These are phyloP conservation scores for Adelges cooleyi DNA, from an alignment of 1,140 invertebrate species.

Conservation along the genomic window DNA sequence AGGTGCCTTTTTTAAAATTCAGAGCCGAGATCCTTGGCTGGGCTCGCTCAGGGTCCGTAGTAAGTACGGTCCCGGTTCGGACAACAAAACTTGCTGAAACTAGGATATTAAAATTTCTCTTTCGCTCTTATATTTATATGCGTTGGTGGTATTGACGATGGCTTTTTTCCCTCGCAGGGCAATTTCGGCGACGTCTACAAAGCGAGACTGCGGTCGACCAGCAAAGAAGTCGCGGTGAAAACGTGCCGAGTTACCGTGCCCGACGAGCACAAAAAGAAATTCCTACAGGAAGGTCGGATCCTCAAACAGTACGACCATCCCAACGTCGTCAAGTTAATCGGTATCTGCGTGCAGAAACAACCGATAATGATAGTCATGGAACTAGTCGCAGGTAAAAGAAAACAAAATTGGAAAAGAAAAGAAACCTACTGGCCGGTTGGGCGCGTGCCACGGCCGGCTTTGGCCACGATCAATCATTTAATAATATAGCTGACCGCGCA, in stretches of 20 bases:
- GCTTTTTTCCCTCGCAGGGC: constrained; percentile 49
- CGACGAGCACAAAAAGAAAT: constrained; percentile 92
- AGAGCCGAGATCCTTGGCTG: too few relatives aligned
- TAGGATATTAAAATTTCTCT: too few relatives aligned
- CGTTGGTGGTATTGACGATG: not conserved
- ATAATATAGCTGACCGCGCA: too few relatives aligned
- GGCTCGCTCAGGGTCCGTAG: too few relatives aligned
- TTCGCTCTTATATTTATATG: too few relatives aligned
- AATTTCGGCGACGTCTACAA: constrained; percentile 96
- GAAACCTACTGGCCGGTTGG: too few relatives aligned
- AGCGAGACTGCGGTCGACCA: constrained; percentile 68
- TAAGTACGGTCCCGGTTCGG: too few relatives aligned
- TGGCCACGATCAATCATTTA: too few relatives aligned
- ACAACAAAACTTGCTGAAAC: too few relatives aligned
- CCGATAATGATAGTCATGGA: constrained; percentile 99
- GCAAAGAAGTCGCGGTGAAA: constrained; percentile 86
- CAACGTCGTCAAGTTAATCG: constrained; percentile 92
- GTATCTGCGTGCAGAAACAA: constrained; percentile 94
- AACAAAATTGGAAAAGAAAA: too few relatives aligned
- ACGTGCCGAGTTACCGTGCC: constrained; percentile 86
- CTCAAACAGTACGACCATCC: constrained; percentile 94
- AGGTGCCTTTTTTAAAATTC: too few relatives aligned
- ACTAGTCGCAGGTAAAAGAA: constrained; percentile 65
- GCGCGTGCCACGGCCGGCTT: too few relatives aligned
- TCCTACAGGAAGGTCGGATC: constrained; percentile 89